Conservation (phyloP, 2,797 vertebrate species). For the Mastacembelus armatus region DNA sequence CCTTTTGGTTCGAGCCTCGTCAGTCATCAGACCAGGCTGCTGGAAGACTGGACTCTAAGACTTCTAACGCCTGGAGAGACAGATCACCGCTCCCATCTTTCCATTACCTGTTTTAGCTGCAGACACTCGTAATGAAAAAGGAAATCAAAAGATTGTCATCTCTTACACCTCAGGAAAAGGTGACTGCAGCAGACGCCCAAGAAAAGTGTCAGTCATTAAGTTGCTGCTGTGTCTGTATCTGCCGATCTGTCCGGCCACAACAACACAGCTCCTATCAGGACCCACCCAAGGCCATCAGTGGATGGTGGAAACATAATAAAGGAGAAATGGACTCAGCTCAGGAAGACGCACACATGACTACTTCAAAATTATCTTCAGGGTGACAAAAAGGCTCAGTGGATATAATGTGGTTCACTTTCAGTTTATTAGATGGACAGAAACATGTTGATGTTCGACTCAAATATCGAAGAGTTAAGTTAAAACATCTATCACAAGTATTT, state of each 20-base stretch:
- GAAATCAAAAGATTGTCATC: conserved; percentile 72
- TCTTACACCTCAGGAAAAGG: conserved; percentile 51
- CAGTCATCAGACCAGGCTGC: background rate
- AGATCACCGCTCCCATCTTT: conserved; percentile 29
- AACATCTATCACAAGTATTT: no score
- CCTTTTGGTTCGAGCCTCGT: background rate
- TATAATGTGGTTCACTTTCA: background rate
- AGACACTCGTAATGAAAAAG: conserved; percentile 53
- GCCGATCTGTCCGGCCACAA: conserved; percentile 15
- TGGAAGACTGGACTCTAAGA: background rate
- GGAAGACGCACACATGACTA: background rate
- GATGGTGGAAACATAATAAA: conserved; percentile 29
- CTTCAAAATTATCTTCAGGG: background rate
- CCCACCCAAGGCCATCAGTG: conserved; percentile 1
- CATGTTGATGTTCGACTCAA: no score
- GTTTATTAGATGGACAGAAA: background rate
- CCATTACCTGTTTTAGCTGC: conserved; percentile 24
- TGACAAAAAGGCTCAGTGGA: background rate
- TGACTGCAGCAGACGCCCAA: background rate
- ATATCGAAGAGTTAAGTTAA: no score
- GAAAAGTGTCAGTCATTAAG: conserved; percentile 38
- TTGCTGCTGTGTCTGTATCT: conserved; percentile 30
- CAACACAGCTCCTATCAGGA: conserved; percentile 18
- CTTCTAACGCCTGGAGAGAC: background rate
- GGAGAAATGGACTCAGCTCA: background rate